A percentile compares a stretch with the other conserved stretches of the same genome.
phyloP scores from a whole-genome alignment of 2,113 vertebrate genomes.

The Colaptes auratus region DNA sequence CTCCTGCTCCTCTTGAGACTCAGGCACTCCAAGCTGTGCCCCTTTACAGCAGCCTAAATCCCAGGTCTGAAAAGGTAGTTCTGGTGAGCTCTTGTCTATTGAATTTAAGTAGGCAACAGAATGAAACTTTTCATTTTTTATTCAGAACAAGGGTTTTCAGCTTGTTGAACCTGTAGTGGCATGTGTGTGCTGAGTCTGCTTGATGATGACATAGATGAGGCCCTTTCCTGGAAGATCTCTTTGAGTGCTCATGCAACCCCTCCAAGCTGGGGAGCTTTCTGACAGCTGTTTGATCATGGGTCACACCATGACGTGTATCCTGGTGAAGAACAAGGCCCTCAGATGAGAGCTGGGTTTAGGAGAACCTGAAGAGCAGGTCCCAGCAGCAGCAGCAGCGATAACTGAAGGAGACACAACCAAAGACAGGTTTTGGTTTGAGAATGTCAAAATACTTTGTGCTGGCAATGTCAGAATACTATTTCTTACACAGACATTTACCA shows the following conservation, averaged over 20 bases:
- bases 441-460: not conserved
- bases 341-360: not conserved
- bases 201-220: not conserved
- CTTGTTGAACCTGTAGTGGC: not conserved
- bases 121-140: not conserved
- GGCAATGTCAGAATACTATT: not conserved
- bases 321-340: not conserved
- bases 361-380: not conserved
- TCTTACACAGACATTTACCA: not conserved
- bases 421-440: not conserved
- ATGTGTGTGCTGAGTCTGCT: not conserved
- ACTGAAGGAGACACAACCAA: not conserved
- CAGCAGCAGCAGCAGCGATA: not conserved
- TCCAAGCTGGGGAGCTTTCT: not conserved
- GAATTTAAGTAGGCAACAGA: not conserved
- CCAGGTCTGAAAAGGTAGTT: not conserved
- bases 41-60: not conserved
- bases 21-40: not conserved
- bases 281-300: not conserved
- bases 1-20: not conserved
- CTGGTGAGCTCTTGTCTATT: not conserved
- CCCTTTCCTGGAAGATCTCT: not conserved
- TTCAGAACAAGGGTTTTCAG: not conserved
- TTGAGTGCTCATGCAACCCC: fast-evolving
- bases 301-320: fast-evolving